phyloP scores from a whole-genome alignment of 2,888 invertebrate genomes.

The Drosophila dives region DNA sequence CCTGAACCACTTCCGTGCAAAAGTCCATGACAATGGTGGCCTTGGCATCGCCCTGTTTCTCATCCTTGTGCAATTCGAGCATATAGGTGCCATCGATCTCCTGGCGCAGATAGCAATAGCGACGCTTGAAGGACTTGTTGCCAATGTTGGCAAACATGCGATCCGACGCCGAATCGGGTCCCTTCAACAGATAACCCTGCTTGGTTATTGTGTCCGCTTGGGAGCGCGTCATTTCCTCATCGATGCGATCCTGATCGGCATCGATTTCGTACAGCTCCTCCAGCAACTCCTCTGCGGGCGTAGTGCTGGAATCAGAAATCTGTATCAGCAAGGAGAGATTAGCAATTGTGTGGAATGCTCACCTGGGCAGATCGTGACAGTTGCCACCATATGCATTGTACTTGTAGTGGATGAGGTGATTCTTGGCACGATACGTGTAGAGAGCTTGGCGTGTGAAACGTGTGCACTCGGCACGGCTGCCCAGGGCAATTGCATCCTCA shows the following conservation, averaged over 20 bases:
- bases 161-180: slow-evolving; percentile 95
- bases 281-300: slow-evolving; percentile 87
- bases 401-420: slow-evolving; percentile 96
- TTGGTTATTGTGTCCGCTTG: slow-evolving; percentile 93
- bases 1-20: slow-evolving; percentile 94
- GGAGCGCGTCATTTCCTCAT: slow-evolving; percentile 88
- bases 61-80: slow-evolving; percentile 96
- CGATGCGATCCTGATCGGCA: slow-evolving; percentile 92
- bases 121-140: slow-evolving; percentile 95
- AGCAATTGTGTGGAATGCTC: slow-evolving; percentile 55
- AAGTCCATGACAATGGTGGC: slow-evolving; percentile 97
- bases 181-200: slow-evolving; percentile 95
- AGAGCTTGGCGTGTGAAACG: slow-evolving; percentile 87
- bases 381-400: slow-evolving; percentile 95
- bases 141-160: slow-evolving; percentile 96
- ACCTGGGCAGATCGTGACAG: slow-evolving; percentile 94
- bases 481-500: slow-evolving; percentile 40
- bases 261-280: slow-evolving; percentile 96
- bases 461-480: slow-evolving; percentile 84
- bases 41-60: slow-evolving; percentile 95
- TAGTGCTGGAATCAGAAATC: slow-evolving; percentile 68
- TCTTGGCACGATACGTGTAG: slow-evolving; percentile 93
- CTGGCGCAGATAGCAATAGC: slow-evolving; percentile 94
- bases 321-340: not conserved
- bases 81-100: slow-evolving; percentile 96